These are phyloP conservation scores for Apteryx owenii DNA, from an alignment of 2,113 vertebrate species.

Conservation along the genomic window DNA sequence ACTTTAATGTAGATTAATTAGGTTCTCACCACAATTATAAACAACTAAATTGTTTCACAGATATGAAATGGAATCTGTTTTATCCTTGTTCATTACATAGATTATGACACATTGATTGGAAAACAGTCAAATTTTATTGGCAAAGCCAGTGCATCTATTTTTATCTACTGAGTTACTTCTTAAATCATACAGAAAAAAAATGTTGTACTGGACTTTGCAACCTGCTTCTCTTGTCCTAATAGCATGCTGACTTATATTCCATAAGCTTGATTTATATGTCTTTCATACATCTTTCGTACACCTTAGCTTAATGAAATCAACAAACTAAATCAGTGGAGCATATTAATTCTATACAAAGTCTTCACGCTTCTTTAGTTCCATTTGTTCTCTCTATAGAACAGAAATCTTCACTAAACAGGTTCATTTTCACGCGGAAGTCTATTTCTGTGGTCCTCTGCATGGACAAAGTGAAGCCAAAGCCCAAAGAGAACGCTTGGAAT, in stretches of 20 bases:
- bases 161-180: neutral
- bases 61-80: constrained; percentile 28
- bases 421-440: neutral
- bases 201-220: neutral
- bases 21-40: neutral
- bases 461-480: neutral
- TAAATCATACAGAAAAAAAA: neutral
- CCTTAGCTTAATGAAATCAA: neutral
- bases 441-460: neutral
- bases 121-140: constrained; percentile 15
- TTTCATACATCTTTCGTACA: neutral
- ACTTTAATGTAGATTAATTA: neutral
- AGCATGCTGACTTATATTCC: neutral
- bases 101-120: neutral
- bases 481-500: neutral
- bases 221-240: neutral
- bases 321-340: neutral
- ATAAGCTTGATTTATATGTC: neutral
- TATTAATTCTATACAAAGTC: neutral
- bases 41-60: neutral
- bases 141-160: constrained; percentile 16
- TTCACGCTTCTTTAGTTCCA: neutral
- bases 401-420: neutral
- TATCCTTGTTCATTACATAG: neutral
- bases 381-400: neutral